A percentile compares a stretch with the other conserved stretches of the same genome.
phyloP scores from a whole-genome alignment of 2,113 vertebrate genomes.

The Mixornis gularis region DNA sequence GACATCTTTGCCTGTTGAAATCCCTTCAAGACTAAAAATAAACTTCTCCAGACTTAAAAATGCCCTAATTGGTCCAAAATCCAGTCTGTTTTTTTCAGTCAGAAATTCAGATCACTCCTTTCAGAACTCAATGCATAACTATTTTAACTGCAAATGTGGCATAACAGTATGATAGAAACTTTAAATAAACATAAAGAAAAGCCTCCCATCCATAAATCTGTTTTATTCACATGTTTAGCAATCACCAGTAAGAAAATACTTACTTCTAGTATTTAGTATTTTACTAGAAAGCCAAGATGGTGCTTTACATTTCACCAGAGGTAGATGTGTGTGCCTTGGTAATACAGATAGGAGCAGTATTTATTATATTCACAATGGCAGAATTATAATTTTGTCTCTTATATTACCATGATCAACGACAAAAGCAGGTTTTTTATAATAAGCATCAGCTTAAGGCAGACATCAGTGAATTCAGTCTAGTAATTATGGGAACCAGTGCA shows the following conservation, averaged over 20 bases:
- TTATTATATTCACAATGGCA: not conserved
- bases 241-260: not conserved
- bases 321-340: not conserved
- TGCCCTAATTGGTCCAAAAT: conserved; percentile 3
- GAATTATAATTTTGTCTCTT: not conserved
- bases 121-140: not conserved
- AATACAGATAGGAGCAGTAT: not conserved
- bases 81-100: not conserved
- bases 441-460: not conserved
- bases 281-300: not conserved
- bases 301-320: not conserved
- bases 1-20: not conserved
- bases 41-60: not conserved
- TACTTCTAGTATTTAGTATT: not conserved
- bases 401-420: not conserved
- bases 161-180: not conserved
- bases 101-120: not conserved
- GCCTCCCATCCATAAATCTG: not conserved
- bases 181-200: not conserved
- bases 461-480: not conserved
- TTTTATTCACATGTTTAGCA: not conserved
- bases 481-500: not conserved
- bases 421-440: not conserved
- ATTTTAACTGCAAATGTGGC: not conserved
- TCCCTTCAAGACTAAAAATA: conserved; percentile 7